Base-by-base conservation (phyloP, 2,797 vertebrate genomes). In the Cetoscarus ocellatus region DNA sequence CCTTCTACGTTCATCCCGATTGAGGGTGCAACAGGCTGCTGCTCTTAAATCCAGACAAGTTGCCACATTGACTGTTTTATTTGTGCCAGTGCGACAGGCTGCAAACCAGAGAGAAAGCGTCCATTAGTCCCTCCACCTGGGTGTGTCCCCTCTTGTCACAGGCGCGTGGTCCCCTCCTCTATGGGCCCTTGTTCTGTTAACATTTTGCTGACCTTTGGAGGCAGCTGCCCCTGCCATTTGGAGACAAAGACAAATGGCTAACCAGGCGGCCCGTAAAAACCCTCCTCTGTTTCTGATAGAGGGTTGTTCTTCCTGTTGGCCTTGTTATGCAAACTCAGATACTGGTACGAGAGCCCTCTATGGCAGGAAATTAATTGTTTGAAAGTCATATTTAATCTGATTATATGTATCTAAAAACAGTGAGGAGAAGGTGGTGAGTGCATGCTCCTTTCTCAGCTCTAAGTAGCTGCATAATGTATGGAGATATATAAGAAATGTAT, bases 171-270 rank as follows among this genome's bases (percentile, higher is more conserved):
- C 54, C 49, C 59, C 6, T 54, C 75, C 69, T 89, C 50, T 87
- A 71, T 77, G 58, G 85, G 48, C 69, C 90, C 80, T 90, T 83
- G 89, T 88, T 90, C 89, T 84, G 85, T 55, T 86, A 91, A 84
- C 90, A 88, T 91, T 92, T 90, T 77, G 74, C 86, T 92, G 91
- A 93, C 92, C 92, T 92, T 92, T 90, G 80, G 75, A 61, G 83
- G 71, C 90, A 91, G 88, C 91, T 90, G 90, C 86, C 76, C 63
- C 74, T 82, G 84, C 86, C 85, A 82, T 89, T 90, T 88, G 83
- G 66, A 90, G 82, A 92, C 90, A 91, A 91, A 90, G 89, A 85
- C 88, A 88, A 90, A 90, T 85, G 82, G 80, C 64, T 11, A 36
- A 72, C 45, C 75, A 44, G 60, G 18, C 57, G 3, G 67, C 10